Conservation (phyloP, 2,888 invertebrate species). For the Neoaliturus tenellus region DNA sequence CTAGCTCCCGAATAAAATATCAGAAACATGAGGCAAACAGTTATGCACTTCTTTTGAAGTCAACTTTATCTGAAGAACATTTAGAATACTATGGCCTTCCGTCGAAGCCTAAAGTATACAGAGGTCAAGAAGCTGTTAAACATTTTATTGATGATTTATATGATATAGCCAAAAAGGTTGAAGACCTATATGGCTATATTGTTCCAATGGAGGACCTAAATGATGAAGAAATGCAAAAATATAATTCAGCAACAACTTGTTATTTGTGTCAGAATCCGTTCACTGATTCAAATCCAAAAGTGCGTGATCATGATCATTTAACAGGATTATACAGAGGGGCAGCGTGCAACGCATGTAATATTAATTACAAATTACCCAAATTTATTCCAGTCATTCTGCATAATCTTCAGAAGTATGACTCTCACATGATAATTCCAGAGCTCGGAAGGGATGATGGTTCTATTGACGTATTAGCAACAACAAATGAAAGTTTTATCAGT, state of each 20-base stretch:
- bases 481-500: slow-evolving; percentile 20
- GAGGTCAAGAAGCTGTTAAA: slow-evolving; percentile 37
- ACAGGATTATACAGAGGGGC: slow-evolving; percentile 33
- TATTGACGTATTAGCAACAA: slow-evolving; percentile 32
- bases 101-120: neutral
- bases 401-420: neutral
- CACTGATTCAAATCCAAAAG: neutral
- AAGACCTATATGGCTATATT: neutral
- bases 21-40: slow-evolving; percentile 3
- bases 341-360: slow-evolving; percentile 24
- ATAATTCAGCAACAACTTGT: slow-evolving; percentile 8
- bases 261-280: slow-evolving; percentile 18
- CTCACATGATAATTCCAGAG: slow-evolving; percentile 10
- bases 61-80: slow-evolving; percentile 11
- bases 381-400: slow-evolving; percentile 29
- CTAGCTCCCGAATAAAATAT: neutral
- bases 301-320: slow-evolving; percentile 45
- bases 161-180: slow-evolving; percentile 7
- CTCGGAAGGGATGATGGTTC: neutral
- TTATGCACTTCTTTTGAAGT: slow-evolving; percentile 19
- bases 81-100: neutral
- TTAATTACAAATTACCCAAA: slow-evolving; percentile 28
- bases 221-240: neutral
- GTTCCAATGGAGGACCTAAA: neutral
- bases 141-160: slow-evolving; percentile 26